Evolutionary conservation across 2,113 vertebrate genomes (phyloP), one percentile per base, ranked within the genome.

Genomic region (Hypanus sabinus): DNA sequence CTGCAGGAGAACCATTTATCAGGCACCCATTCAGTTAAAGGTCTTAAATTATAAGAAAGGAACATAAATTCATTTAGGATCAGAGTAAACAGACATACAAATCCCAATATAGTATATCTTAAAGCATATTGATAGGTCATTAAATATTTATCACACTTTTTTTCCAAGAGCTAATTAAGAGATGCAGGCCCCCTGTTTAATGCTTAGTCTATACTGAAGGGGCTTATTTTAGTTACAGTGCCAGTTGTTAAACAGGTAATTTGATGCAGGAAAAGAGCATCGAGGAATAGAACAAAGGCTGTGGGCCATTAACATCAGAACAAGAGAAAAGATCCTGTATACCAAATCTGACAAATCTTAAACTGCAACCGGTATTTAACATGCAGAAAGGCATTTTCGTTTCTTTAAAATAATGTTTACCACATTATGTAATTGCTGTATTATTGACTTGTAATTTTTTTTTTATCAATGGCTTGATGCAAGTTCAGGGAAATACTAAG

Each of bases 11-110:
- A 65, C 60, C n/a, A 65, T 68, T 90, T 90, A 27, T 36, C 60
- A 90, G 85, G 30, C 30, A 90, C 5, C 85, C 60, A 18, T 90
- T 90, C 85, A 90, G 30, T 65, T 90, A 90, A 88, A 83, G 81
- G 11, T 57, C 55, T 57, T 83, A 83, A n/a, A 88, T 88, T 65
- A 90, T 68, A 90, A 68, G n/a, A 30, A 65, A 90, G 85, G 30
- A 65, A 36, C 33, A 90, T 33, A 90, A 65, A 88, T 62, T 88
- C 55, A 88, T 88, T 88, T 88, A 62, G 83, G 30, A 90, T 8
- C 14, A 90, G n/a, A n/a, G 5, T 68, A 90, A 90, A 65, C 30
- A 90, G 60, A 90, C 57, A 22, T 90, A 68, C 60, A 33, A 90
- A 90, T 90, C 85, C 85, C 30, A 68, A 90, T 36, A 65, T 90